A percentile compares a stretch with the other conserved stretches of the same genome.
phyloP scores from a whole-genome alignment of 2,113 vertebrate species.

The Bufo bufo region DNA sequence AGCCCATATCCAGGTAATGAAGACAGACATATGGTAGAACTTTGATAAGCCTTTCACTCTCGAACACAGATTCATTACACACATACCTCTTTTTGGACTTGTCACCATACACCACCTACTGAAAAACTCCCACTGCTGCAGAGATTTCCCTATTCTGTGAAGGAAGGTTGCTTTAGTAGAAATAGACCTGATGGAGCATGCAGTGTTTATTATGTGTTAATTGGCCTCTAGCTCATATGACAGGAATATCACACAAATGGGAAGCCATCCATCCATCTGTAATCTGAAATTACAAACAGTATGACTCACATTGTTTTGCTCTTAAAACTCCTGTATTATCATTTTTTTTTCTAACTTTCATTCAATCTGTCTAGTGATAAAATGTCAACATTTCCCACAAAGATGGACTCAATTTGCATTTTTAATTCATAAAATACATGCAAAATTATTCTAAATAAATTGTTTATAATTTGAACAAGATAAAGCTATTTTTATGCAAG shows the following conservation, averaged over 20 bases:
- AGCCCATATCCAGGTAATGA: constrained; percentile 24
- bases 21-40: constrained; percentile 51
- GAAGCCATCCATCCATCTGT: constrained; percentile 52
- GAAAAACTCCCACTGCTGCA: background rate
- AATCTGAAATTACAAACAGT: constrained; percentile 38
- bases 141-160: constrained; percentile 35
- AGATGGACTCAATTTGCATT: background rate
- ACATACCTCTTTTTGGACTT: constrained; percentile 38
- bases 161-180: constrained; percentile 29
- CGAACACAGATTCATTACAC: constrained; percentile 45
- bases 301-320: constrained; percentile 40
- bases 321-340: background rate
- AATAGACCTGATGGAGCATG: constrained; percentile 18
- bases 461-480: background rate
- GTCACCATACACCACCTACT: constrained; percentile 43
- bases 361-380: constrained; percentile 28
- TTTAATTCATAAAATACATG: background rate
- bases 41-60: constrained; percentile 26
- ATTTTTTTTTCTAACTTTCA: background rate
- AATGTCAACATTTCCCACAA: constrained; percentile 16
- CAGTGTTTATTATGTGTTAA: constrained; percentile 50
- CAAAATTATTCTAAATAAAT: background rate
- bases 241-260: constrained; percentile 49
- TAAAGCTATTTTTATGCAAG: background rate
- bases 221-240: constrained; percentile 45